Conservation (phyloP, 2,113 vertebrate species). For the Hydrolagus affinis region DNA sequence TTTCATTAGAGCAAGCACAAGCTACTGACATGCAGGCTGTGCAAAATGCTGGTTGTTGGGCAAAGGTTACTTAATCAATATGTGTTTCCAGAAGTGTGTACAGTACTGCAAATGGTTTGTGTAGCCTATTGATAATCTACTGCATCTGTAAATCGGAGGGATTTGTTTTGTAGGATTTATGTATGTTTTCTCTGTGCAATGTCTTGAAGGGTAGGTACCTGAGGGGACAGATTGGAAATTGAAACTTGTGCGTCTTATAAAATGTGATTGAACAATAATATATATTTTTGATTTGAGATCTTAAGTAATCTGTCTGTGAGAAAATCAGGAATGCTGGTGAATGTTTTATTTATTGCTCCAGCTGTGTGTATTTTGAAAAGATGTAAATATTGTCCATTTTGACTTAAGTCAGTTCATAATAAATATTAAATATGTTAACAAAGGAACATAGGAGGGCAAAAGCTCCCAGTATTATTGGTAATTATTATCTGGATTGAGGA, state of each 20-base stretch:
- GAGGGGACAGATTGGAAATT: not conserved
- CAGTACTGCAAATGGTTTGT: not conserved
- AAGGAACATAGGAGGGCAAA: too few relatives aligned
- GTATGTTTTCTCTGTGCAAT: not conserved
- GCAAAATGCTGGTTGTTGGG: not conserved
- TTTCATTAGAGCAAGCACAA: not conserved
- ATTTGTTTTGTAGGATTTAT: not conserved
- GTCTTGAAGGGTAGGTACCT: not conserved
- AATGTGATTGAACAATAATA: not conserved
- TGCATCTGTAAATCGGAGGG: not conserved
- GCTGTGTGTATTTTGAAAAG: not conserved
- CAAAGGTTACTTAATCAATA: constrained; percentile 25
- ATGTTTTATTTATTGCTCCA: not conserved
- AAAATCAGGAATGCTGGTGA: not conserved
- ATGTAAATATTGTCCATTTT: not conserved
- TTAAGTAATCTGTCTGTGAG: not conserved
- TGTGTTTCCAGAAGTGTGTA: not conserved
- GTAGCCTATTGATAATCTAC: not conserved
- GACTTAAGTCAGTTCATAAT: not conserved
- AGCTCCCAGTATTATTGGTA: too few relatives aligned
- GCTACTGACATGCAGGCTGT: not conserved
- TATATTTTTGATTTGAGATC: not conserved
- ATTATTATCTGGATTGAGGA: too few relatives aligned
- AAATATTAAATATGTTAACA: not conserved
- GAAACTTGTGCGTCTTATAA: not conserved